These are phyloP conservation scores for Lycia hirtaria DNA, from an alignment of 2,888 invertebrate species.

Conservation along the genomic window DNA sequence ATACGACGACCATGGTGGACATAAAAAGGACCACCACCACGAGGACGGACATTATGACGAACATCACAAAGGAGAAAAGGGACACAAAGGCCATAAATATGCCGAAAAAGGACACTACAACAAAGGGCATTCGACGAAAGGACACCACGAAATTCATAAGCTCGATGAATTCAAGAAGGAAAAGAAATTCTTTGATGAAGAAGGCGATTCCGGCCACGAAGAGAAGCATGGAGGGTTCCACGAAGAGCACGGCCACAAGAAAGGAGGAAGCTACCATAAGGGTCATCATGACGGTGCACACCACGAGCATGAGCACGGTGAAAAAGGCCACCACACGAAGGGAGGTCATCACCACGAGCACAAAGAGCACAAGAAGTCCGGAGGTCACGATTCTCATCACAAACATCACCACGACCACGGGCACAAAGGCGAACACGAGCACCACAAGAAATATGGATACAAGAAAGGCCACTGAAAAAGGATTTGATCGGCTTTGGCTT, in stretches of 20 bases:
- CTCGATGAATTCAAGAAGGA: conserved; percentile 94
- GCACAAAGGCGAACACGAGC: conserved; percentile 92
- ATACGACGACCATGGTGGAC: conserved; percentile 86
- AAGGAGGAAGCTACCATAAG: conserved; percentile 92
- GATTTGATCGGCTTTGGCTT: conserved; percentile 22
- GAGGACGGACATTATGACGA: conserved; percentile 87
- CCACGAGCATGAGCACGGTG: conserved; percentile 91
- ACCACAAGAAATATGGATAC: conserved; percentile 92
- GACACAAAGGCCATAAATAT: conserved; percentile 88
- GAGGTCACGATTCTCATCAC: conserved; percentile 91
- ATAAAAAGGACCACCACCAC: conserved; percentile 87
- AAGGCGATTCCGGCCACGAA: conserved; percentile 92
- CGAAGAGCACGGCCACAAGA: conserved; percentile 92
- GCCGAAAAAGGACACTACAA: conserved; percentile 90
- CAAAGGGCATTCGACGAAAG: conserved; percentile 94
- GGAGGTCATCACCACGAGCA: conserved; percentile 92
- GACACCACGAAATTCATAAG: conserved; percentile 94
- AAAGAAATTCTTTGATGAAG: conserved; percentile 94
- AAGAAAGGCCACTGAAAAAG: conserved; percentile 78
- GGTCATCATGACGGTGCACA: conserved; percentile 92
- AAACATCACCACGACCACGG: conserved; percentile 90
- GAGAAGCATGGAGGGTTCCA: conserved; percentile 93
- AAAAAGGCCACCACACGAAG: conserved; percentile 92
- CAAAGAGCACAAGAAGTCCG: conserved; percentile 91
- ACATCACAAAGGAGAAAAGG: conserved; percentile 88